Evolutionary conservation across 2,888 invertebrate genomes (phyloP), one percentile per base, ranked within the genome.

Genomic region (Cenopis cana): DNA sequence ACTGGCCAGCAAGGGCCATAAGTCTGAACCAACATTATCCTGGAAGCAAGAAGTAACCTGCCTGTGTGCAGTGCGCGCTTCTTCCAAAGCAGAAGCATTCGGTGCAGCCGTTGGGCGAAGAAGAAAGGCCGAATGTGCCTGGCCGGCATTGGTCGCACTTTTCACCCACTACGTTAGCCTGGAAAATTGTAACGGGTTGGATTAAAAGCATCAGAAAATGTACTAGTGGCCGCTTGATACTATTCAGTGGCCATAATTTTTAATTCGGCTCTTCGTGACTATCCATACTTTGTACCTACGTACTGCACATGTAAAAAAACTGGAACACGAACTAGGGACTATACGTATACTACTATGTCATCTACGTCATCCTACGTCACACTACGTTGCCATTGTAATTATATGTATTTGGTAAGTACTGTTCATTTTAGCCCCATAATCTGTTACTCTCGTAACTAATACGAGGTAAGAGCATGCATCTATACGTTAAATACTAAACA

Each of bases 21-120:
- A 14, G 41, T 41, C 41, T 14, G 14, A 41, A 41, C 41, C 41
- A 41, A 14, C 6, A 14, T 14, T 6, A 41, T 12, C 41, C 50
- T 52, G 10, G 20, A 52, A 52, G 52, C 24, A 10, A 36, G n/a
- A 62, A 62, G 62, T 97, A 95, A 49, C 95, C 94, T 1, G 98
- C 97, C 87, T 98, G 97, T 46, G 94, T 92, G 87, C 99, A 99
- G 67, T 94, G 94, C 4, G 95, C 94, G 61, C 97, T 96, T 80
- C 98, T 95, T 0, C 97, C 98, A 89, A 99, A 99, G 91, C 99
- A 99, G 94, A 98, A 99, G 88, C 99, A 99, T 72, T 96, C 95
- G 0, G 98, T 98, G 87, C 99, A 99, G 9, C 99, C 99, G 67
- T 95, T 95, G 0, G 96, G 95, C 87, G 97, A 98, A 56, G 95